Base-by-base conservation (phyloP, 2,113 vertebrate species). In the Pterocles burchelli region DNA sequence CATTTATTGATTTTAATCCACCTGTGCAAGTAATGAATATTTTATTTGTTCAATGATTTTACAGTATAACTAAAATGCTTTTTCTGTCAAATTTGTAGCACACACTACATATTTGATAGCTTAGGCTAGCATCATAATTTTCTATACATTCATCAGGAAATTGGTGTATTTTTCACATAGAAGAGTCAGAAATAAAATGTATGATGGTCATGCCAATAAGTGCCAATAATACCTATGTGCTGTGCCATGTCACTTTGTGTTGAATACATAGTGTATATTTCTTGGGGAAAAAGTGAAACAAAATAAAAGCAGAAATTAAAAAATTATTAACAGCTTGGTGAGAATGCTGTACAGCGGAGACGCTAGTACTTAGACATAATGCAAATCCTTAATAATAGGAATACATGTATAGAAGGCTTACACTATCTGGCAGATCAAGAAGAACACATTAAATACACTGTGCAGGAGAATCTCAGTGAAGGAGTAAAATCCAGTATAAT, bases 1-100 rank as follows among this genome's bases (percentile, higher is more conserved):
- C 66, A 94, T 90, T 94, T 96, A 96, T 95, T 95, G 82, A 96
- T 97, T 97, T 94, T 94, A 93, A 90, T 93, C 88, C 79, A 95
- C 95, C 90, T 90, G 57, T 95, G 48, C 49, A 94, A 89, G n/a
- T 93, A 78, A 88, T 94, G 55, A 91, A 78, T 88, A 89, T 94
- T 97, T 94, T 92, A 93, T 95, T 94, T 90, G n/a, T 93, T 85
- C 0, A 0, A 72, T 93, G 36, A 90, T 78, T 96, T 94, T 84
- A 92, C n/a, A 14, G 24, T 72, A 46, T 89, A 75, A 87, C 38
- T 81, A 36, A 90, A 93, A 81, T 86, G 55, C 7, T 46, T 86
- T 77, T 86, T 71, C 2, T 91, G 31, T 78, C 43, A 92, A 43
- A 62, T 89, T 71, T 93, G 76, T 66, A 85, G 61, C n/a, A 62